Base-by-base conservation (phyloP, 2,797 vertebrate genomes). In the Anniella stebbinsi region DNA sequence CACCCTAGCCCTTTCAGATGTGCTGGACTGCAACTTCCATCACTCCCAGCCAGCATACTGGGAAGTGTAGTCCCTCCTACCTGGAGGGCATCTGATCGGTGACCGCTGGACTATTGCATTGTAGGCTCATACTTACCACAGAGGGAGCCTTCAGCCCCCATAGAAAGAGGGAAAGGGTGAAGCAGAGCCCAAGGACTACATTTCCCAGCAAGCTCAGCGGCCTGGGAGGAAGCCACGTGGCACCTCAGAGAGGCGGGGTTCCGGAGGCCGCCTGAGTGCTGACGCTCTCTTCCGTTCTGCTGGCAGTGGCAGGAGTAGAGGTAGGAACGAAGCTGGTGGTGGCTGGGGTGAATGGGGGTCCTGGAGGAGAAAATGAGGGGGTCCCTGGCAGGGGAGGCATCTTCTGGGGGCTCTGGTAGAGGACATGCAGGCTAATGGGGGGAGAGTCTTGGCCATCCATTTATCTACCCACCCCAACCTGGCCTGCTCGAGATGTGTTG, bases 251-350 rank as follows among this genome's bases (percentile, higher is more conserved):
- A 30, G 66, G 66, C 17, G 41, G 82, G 30, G 11, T 33, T 11
- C 33, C 1, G 2, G 45, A 45, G 45, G 30, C 11, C 36, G 38
- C n/a, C 2, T 36, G 25, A 51, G 5, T 23, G 83, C 83, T 84
- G 83, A 84, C 83, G 83, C n/a, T 1, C 83, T 36, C 45, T 84
- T 84, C 83, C 67, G 66, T 72, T 72, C 67, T 51, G 67, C 18
- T 84, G 83, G 83, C 83, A 51, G 67, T 67, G 9, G 30, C 45
- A 18, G 67, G 66, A 70, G 63, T 17, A 3, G n/a, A 72, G 83
- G 83, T 70, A 15, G 66, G 66, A 13, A 17, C 30, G 23, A 2
- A 13, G 4, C 15, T 1, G 51, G 57, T 36, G 36, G 28, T 3
- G 13, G n/a, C 9, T 4, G 10, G 17, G 36, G 21, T 8, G 36